These are phyloP conservation scores for Drosophila sp. DNA, from an alignment of 1,140 invertebrate species.

Conservation along the genomic window DNA sequence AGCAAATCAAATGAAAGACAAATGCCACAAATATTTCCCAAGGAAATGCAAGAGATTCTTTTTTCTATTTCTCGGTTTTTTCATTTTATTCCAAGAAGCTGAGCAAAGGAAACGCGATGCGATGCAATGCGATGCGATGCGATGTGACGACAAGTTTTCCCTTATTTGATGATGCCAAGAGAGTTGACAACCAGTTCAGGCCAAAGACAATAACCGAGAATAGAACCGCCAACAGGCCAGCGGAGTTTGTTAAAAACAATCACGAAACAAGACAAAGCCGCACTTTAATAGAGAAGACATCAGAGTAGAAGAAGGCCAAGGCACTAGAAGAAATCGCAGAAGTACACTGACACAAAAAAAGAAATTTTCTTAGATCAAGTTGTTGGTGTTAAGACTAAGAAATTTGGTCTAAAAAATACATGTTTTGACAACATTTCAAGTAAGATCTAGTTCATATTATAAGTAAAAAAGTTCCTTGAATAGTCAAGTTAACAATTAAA, in stretches of 20 bases:
- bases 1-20: slow-evolving; percentile 49
- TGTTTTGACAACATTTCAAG: too few relatives aligned
- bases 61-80: slow-evolving; percentile 26
- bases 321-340: too few relatives aligned
- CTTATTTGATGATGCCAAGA: slow-evolving; percentile 64
- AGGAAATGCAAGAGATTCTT: slow-evolving; percentile 79
- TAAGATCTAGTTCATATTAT: too few relatives aligned
- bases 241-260: slow-evolving; percentile 58
- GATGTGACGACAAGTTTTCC: slow-evolving; percentile 48
- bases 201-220: slow-evolving; percentile 28
- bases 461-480: too few relatives aligned
- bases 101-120: slow-evolving; percentile 45
- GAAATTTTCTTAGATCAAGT: too few relatives aligned
- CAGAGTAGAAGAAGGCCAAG: background rate
- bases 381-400: too few relatives aligned
- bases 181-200: slow-evolving; percentile 43
- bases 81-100: slow-evolving; percentile 66
- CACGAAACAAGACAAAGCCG: slow-evolving; percentile 38
- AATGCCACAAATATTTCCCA: slow-evolving; percentile 80
- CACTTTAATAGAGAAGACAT: slow-evolving; percentile 32
- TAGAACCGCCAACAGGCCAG: slow-evolving; percentile 26
- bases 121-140: background rate
- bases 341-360: too few relatives aligned
- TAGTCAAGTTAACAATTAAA: too few relatives aligned
- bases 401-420: too few relatives aligned